These are phyloP conservation scores for Etheostoma nigrum DNA, from an alignment of 2,797 vertebrate genomes.

Conservation along the genomic window DNA sequence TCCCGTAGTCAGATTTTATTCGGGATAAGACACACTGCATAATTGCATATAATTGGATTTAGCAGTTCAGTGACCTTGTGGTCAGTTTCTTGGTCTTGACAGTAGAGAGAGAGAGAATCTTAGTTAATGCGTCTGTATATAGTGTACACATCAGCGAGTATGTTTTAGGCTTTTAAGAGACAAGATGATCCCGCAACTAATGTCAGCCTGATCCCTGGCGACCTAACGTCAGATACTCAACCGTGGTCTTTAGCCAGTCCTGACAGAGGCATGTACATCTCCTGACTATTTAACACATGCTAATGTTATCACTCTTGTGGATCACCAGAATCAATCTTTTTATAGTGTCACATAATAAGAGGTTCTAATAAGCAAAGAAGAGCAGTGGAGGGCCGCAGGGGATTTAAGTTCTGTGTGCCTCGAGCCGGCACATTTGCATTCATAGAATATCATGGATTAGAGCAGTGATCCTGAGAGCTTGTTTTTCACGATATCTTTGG, in stretches of 20 bases:
- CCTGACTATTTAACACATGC: slow-evolving; percentile 42
- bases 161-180: slow-evolving; percentile 28
- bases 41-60: slow-evolving; percentile 79
- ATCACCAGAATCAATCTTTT: slow-evolving; percentile 55
- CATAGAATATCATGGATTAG: slow-evolving; percentile 61
- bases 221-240: slow-evolving; percentile 32
- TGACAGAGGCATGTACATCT: slow-evolving; percentile 24
- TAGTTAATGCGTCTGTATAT: slow-evolving; percentile 2
- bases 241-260: slow-evolving; percentile 24
- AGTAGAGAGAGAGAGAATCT: slow-evolving; percentile 25
- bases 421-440: slow-evolving; percentile 67
- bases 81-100: slow-evolving; percentile 55
- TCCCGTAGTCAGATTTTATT: slow-evolving; percentile 46
- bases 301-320: slow-evolving; percentile 42
- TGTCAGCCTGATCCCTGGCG: slow-evolving; percentile 23
- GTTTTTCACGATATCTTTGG: slow-evolving; percentile 56
- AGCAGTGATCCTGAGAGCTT: slow-evolving; percentile 65
- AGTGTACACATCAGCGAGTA: background rate
- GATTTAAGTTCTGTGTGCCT: slow-evolving; percentile 59
- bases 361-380: slow-evolving; percentile 55
- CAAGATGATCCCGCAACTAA: slow-evolving; percentile 25
- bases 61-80: slow-evolving; percentile 70
- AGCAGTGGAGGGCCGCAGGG: slow-evolving; percentile 45
- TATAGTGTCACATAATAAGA: slow-evolving; percentile 49
- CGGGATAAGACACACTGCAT: slow-evolving; percentile 57